Conservation (phyloP, 2,113 vertebrate species). For the Felis catus region F.catus_Fca126_mat1.0 CM031412.1:27384501-27385000, state of each 20-base stretch:
- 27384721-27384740: not conserved
- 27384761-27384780: not conserved
- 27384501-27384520: not conserved
- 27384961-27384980: not conserved
- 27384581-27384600: not conserved
- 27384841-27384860: conserved; percentile 31
- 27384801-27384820: not conserved
- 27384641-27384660: not conserved
- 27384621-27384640: not conserved
- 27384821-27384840: not conserved
- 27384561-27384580: not conserved
- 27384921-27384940: not conserved
- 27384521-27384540: not conserved
- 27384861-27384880: not conserved
- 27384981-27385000: not conserved
- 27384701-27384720: not conserved
- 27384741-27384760: not conserved
- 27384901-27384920: not conserved
- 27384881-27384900: not conserved
- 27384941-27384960: not conserved
- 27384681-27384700: not conserved
- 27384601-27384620: not conserved
- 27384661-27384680: not conserved
- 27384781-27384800: not conserved
- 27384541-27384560: not conserved